Percentiles rank a stretch among this genome's conserved stretches.
phyloP scores from a whole-genome alignment of 2,888 invertebrate species.

The Tetranychus piercei region DNA sequence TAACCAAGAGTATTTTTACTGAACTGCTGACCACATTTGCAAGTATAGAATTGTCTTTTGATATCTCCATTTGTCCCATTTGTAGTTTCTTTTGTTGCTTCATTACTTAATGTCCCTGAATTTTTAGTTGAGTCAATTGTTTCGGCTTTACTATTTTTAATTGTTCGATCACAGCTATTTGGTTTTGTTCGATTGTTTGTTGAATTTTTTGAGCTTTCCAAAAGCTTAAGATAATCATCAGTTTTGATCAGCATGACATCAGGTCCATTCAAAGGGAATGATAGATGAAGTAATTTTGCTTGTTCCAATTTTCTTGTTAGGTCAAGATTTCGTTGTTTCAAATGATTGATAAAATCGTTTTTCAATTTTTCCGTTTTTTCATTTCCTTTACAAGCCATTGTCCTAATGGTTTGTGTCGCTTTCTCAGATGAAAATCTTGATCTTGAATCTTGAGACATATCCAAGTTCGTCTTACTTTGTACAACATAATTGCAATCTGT shows the following conservation, averaged over 20 bases:
- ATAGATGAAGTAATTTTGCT: not conserved
- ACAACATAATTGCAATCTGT: not conserved
- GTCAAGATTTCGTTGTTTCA: not conserved
- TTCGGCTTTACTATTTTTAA: not conserved
- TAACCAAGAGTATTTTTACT: not conserved
- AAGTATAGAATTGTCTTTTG: not conserved
- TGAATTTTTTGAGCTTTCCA: not conserved
- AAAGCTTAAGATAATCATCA: not conserved
- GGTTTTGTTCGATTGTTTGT: not conserved
- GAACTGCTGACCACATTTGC: not conserved
- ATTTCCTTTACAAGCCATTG: not conserved
- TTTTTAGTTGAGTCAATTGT: not conserved
- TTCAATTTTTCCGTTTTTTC: not conserved
- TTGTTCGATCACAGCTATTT: not conserved
- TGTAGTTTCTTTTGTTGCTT: not conserved
- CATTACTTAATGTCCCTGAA: not conserved
- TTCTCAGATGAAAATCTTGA: not conserved
- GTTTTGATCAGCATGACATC: not conserved
- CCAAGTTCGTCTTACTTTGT: not conserved
- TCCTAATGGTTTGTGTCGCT: not conserved
- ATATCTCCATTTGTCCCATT: not conserved
- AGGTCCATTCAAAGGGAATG: not conserved
- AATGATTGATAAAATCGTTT: not conserved
- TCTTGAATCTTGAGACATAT: not conserved
- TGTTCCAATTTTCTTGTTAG: not conserved